Base-by-base conservation (phyloP, 2,888 invertebrate species). In the Pseudanteris insignis region DNA sequence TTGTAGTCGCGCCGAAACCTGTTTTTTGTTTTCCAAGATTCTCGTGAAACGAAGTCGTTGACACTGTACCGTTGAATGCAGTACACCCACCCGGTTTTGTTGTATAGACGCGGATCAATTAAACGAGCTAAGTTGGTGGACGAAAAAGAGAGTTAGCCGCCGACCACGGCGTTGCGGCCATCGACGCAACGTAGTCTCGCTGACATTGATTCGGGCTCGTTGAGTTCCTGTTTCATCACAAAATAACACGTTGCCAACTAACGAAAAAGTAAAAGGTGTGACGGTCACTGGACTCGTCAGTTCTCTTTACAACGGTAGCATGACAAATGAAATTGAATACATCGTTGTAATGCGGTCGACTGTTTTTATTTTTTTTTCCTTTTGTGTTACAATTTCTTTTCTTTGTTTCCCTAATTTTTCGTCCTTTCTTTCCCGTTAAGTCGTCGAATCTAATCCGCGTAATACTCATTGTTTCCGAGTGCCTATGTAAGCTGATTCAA, bases 1-100 rank as follows among this genome's bases (percentile, higher is more conserved):
- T 55, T 41, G 36, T 47, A 54, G 53, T 37, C 15, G 7, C 29
- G 21, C 14, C 28, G 30, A 55, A 61, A 61, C 61, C 61, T 43
- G 61, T 54, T 61, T 48, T 61, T 55, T 48, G 21, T 55, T 61
- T 61, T 57, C 36, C 37, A 18, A 59, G 47, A 54, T 54, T 50
- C 55, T 55, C 44, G 41, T 47, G 46, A 55, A 41, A 46, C 37
- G 11, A 40, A 63, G 54, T 55, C 59, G 55, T 63, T 58, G 58
- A 57, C 62, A 48, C 58, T 30, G 21, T 30, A 34, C 14, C 30
- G 36, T 58, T 61, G 43, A 46, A 58, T 38, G 38, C 36, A 12
- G 34, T 43, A 58, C 53, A 40, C 59, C 50, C 36, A 34, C 40
- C 25, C 43, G 5, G 48, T 46, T 46, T 50, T 30, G 18, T 18